These are phyloP conservation scores for Pterocles burchelli DNA, from an alignment of 2,113 vertebrate species.

Conservation along the genomic window DNA sequence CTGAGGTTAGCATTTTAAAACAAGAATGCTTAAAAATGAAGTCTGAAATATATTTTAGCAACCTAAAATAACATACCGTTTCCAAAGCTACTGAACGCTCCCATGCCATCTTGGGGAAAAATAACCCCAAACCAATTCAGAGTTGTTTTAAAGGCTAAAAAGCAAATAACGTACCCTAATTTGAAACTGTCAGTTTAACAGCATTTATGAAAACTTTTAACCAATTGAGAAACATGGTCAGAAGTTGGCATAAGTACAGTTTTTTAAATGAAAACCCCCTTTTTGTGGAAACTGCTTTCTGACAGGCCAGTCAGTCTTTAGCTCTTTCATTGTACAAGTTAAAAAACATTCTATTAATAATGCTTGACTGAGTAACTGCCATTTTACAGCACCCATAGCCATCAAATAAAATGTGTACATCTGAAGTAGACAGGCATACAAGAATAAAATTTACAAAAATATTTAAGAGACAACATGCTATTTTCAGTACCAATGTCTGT, in stretches of 20 bases:
- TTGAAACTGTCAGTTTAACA: background rate
- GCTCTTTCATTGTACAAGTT: background rate
- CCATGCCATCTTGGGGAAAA: background rate
- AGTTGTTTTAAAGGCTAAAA: background rate
- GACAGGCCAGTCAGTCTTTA: background rate
- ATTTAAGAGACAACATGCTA: background rate
- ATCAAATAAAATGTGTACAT: background rate
- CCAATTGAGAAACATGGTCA: background rate
- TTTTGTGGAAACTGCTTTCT: background rate
- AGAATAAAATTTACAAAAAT: background rate
- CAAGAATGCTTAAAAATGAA: background rate
- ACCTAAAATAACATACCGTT: background rate
- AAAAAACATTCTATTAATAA: constrained; percentile 1
- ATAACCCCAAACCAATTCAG: background rate
- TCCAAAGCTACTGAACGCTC: background rate
- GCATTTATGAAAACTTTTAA: background rate
- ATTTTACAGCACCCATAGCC: background rate
- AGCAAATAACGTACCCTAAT: background rate
- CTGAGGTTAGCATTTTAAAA: background rate
- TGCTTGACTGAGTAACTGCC: background rate
- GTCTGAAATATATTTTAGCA: background rate
- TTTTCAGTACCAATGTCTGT: background rate
- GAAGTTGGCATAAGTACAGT: background rate
- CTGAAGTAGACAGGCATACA: background rate
- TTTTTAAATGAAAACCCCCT: background rate